Percentiles rank a stretch among this genome's conserved stretches.
phyloP scores from a whole-genome alignment of 23 tunicate genomes.

The Halocynthia aurantium region DNA sequence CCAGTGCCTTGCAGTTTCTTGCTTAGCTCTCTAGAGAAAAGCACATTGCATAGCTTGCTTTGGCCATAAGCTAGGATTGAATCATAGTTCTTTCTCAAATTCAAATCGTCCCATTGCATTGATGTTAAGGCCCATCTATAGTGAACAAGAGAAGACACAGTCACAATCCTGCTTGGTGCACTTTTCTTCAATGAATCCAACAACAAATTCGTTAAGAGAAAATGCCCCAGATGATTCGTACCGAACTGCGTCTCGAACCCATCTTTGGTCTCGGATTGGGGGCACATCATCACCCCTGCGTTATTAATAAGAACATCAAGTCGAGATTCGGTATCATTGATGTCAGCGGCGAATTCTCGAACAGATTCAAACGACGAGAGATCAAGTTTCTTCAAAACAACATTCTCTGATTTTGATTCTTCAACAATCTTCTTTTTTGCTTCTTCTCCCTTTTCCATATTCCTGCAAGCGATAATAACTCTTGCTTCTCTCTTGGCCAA shows the following conservation, averaged over 20 bases:
- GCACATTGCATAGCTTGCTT: constrained; percentile 30
- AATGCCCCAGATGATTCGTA: constrained; percentile 32
- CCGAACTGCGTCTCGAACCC: constrained; percentile 46
- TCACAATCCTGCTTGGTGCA: constrained; percentile 14
- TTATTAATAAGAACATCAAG: constrained; percentile 43
- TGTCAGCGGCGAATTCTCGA: constrained; percentile 21
- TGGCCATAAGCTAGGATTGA: constrained; percentile 5
- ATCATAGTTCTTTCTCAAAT: neutral
- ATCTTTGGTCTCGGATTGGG: constrained; percentile 24
- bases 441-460: no score
- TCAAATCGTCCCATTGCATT: constrained; percentile 25
- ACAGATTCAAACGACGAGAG: constrained; percentile 33
- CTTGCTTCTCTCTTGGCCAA: no score
- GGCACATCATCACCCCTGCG: constrained; percentile 51
- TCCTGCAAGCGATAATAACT: no score
- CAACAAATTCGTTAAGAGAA: constrained; percentile 32
- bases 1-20: constrained; percentile 12
- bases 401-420: constrained; percentile 10
- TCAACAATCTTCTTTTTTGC: neutral
- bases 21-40: constrained; percentile 11
- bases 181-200: constrained; percentile 20
- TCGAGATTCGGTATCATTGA: constrained; percentile 23
- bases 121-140: neutral
- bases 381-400: constrained; percentile 15
- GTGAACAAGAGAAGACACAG: constrained; percentile 10